A percentile compares a stretch with the other conserved stretches of the same genome.
phyloP scores from a whole-genome alignment of 2,888 invertebrate genomes.

The Aphodius sticticus region DNA sequence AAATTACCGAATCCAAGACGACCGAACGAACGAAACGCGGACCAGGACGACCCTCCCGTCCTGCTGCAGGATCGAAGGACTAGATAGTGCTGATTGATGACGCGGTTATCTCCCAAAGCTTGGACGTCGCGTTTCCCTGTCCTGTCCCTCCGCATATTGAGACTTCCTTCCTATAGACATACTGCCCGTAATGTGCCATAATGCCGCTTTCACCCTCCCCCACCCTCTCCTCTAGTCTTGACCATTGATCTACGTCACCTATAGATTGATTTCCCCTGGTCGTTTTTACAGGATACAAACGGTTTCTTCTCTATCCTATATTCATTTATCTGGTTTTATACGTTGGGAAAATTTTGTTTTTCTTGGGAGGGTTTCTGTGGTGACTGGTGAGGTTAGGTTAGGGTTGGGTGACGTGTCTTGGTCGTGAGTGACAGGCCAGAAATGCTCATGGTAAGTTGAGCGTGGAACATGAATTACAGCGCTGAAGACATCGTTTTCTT shows the following conservation, averaged over 20 bases:
- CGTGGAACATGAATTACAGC: too few species aligned
- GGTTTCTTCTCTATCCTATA: neutral
- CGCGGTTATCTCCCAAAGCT: slow-evolving; percentile 16
- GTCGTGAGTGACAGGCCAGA: neutral
- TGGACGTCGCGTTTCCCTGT: slow-evolving; percentile 9
- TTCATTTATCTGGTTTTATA: neutral
- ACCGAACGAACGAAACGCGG: neutral
- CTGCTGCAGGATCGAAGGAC: slow-evolving; percentile 17
- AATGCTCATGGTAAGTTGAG: too few species aligned
- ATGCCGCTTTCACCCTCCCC: neutral
- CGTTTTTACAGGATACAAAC: slow-evolving; percentile 22
- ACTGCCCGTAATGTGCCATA: slow-evolving; percentile 4
- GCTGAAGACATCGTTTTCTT: neutral
- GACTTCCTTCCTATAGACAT: slow-evolving; percentile 15
- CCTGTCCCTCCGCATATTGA: slow-evolving; percentile 19
- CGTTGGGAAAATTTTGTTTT: neutral
- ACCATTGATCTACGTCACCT: slow-evolving; percentile 22
- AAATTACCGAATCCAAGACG: slow-evolving; percentile 17
- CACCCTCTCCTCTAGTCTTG: neutral
- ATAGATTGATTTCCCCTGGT: slow-evolving; percentile 15
- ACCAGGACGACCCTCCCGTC: slow-evolving; percentile 1
- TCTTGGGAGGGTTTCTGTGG: neutral
- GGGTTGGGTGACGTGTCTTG: neutral
- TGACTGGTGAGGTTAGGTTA: neutral
- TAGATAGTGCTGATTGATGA: slow-evolving; percentile 23